These are phyloP conservation scores for Semnornis frantzii DNA, from an alignment of 2,113 vertebrate genomes.

Conservation along the genomic window DNA sequence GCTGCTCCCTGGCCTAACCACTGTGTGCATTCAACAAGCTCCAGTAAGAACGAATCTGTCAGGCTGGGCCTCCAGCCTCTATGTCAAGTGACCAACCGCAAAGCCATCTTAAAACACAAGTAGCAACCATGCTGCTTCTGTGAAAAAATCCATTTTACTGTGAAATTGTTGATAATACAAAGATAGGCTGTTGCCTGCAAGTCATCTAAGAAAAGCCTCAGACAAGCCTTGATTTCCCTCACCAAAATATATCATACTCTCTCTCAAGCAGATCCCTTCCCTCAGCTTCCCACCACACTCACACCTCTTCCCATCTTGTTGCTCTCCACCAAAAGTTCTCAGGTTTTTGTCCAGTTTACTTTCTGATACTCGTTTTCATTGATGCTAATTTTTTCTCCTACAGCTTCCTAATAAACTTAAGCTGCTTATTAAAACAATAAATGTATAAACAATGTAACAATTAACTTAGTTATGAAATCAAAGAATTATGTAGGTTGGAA, in stretches of 20 bases:
- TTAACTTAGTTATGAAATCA: background rate
- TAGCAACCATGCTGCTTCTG: background rate
- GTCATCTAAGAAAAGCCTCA: background rate
- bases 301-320: background rate
- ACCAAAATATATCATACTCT: background rate
- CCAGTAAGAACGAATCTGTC: accelerated
- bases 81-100: background rate
- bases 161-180: background rate
- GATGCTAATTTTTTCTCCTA: background rate
- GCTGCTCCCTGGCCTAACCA: accelerated
- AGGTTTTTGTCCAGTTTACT: background rate
- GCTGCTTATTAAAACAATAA: background rate
- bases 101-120: background rate
- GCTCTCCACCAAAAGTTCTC: background rate
- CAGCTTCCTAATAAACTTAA: background rate
- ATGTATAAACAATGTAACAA: accelerated
- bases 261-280: background rate
- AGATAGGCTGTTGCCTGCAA: background rate
- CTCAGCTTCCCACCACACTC: background rate
- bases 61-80: background rate
- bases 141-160: background rate
- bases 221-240: background rate
- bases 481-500: background rate
- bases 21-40: accelerated
- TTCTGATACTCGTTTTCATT: background rate